Percentiles rank a stretch among this genome's conserved stretches.
Evolutionary conservation across 2,113 vertebrate species (phyloP).

Genomic region (Globicephala melas): DNA sequence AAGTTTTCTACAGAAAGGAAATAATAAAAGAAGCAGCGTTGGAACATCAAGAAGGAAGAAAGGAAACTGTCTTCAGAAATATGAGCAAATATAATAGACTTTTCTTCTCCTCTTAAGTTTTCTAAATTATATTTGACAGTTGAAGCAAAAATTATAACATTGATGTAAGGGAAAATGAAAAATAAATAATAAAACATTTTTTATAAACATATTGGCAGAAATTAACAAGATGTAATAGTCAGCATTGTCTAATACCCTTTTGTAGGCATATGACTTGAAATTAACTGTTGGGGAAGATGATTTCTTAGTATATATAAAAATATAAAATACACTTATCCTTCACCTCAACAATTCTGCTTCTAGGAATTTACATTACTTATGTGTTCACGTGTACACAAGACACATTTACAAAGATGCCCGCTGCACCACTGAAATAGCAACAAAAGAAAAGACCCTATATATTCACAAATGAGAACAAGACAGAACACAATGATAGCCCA

Average conservation of each 20-base stretch:
- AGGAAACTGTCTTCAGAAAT: neutral
- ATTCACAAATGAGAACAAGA: neutral
- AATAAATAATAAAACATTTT: neutral
- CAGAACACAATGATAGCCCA: neutral
- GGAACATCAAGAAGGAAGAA: neutral
- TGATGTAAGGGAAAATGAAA: neutral
- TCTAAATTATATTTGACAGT: neutral
- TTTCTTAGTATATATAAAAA: neutral
- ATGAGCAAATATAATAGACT: neutral
- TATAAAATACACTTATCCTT: neutral
- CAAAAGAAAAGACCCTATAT: neutral
- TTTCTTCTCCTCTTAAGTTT: neutral
- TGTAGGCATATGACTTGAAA: neutral
- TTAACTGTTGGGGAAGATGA: neutral
- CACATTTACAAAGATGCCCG: neutral
- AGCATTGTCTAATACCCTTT: neutral
- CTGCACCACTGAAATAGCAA: neutral
- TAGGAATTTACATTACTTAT: neutral
- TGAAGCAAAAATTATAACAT: neutral
- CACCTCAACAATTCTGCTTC: neutral
- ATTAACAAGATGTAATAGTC: neutral
- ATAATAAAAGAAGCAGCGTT: neutral
- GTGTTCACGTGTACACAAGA: neutral
- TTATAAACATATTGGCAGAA: neutral
- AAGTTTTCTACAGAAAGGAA: neutral